Conservation (phyloP, 2,888 invertebrate genomes). For the Hirtodrosophila confusa region DNA sequence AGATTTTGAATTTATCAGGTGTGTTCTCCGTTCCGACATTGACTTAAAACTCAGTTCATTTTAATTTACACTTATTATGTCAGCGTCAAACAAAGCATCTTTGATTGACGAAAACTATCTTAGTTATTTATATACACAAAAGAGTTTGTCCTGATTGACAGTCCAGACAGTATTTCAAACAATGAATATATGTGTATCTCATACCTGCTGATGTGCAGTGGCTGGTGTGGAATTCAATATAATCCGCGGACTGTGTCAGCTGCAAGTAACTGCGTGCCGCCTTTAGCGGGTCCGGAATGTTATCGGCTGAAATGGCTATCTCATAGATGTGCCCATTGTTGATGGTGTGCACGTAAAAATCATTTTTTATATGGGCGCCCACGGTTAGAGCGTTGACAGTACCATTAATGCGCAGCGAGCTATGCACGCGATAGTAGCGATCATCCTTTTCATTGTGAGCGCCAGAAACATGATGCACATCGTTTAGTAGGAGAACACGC, state of each 20-base stretch:
- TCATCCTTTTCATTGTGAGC: conserved; percentile 2
- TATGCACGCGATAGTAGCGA: conserved; percentile 25
- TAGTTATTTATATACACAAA: too few species aligned
- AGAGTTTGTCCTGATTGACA: too few species aligned
- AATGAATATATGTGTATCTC: not conserved
- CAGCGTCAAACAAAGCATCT: too few species aligned
- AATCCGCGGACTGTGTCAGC: conserved; percentile 54
- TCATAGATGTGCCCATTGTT: conserved; percentile 50
- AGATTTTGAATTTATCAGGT: not conserved
- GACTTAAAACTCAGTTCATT: too few species aligned
- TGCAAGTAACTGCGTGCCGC: conserved; percentile 37
- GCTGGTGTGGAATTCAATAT: conserved; percentile 48
- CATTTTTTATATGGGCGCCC: conserved; percentile 17
- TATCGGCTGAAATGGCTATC: conserved; percentile 24
- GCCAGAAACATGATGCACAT: conserved; percentile 12
- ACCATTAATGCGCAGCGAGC: conserved; percentile 42
- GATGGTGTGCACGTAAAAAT: conserved; percentile 57
- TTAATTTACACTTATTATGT: too few species aligned
- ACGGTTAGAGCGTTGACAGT: conserved; percentile 48
- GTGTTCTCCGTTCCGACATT: too few species aligned
- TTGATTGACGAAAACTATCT: too few species aligned
- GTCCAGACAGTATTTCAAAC: too few species aligned
- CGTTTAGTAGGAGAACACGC: conserved; percentile 28
- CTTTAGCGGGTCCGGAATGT: conserved; percentile 3
- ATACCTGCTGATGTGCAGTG: conserved; percentile 26